A percentile compares a stretch with the other conserved stretches of the same genome.
phyloP scores from a whole-genome alignment of 2,113 vertebrate species.

The Trachemys scripta region DNA sequence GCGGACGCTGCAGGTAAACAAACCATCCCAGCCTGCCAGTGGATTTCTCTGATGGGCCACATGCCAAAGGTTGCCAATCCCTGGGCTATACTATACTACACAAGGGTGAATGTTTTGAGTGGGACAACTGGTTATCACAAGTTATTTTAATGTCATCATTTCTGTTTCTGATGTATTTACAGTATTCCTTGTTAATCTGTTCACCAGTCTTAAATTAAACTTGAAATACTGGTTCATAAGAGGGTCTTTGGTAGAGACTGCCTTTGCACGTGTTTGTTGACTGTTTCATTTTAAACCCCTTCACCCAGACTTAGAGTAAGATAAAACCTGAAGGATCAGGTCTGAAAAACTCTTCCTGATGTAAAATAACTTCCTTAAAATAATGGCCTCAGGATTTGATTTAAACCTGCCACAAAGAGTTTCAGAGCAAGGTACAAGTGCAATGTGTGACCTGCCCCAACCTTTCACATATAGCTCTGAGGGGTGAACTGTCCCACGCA shows the following conservation, averaged over 20 bases:
- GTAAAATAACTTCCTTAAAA: background rate
- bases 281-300: background rate
- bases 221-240: accelerated
- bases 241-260: background rate
- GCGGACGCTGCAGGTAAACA: too few species aligned
- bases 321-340: background rate
- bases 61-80: too few species aligned
- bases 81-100: too few species aligned
- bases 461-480: background rate
- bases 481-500: background rate
- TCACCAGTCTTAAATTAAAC: background rate
- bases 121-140: background rate
- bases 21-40: too few species aligned
- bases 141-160: background rate
- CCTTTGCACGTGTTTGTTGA: background rate
- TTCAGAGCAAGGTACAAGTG: background rate
- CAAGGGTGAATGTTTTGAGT: background rate
- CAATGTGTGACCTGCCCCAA: background rate
- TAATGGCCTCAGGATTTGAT: background rate
- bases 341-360: background rate
- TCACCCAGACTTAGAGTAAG: background rate
- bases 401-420: background rate
- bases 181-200: background rate
- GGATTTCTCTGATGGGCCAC: too few species aligned
- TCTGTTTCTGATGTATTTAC: background rate